Conservation (phyloP, 2,113 vertebrate genomes). For the Coregonus clupeaformis region DNA sequence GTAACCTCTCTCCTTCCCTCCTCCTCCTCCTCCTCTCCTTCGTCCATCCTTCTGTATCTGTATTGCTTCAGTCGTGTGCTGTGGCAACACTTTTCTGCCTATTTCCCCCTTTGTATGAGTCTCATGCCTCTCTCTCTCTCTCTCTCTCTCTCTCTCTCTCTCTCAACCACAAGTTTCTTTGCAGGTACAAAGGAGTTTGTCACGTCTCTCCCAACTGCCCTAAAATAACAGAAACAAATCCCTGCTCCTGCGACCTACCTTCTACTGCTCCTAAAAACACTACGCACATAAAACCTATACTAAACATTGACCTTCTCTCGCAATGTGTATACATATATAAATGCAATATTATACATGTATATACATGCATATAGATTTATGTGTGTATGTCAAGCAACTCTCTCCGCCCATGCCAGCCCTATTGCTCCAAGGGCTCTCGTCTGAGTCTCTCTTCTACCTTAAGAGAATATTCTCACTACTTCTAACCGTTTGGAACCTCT, state of each 20-base stretch:
- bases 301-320: constrained; percentile 75
- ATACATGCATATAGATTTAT: constrained; percentile 75
- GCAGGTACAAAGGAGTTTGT: constrained; percentile 93
- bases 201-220: constrained; percentile 69
- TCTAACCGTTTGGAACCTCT: constrained; percentile 99
- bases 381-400: constrained; percentile 79
- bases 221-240: constrained; percentile 71
- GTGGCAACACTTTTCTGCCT: constrained; percentile 68
- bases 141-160: constrained; percentile 69
- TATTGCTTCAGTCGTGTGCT: constrained; percentile 64
- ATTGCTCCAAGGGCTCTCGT: constrained; percentile 2
- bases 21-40: constrained; percentile 61
- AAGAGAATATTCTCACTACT: constrained; percentile 76
- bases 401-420: constrained; percentile 86
- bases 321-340: constrained; percentile 80
- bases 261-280: constrained; percentile 67
- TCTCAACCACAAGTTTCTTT: constrained; percentile 92
- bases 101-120: constrained; percentile 69
- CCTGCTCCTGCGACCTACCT: constrained; percentile 50
- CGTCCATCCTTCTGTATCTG: constrained; percentile 63
- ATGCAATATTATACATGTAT: constrained; percentile 79
- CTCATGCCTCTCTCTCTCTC: constrained; percentile 79
- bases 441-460: constrained; percentile 57
- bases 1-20: constrained; percentile 64
- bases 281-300: constrained; percentile 72